Evolutionary conservation across 2,797 vertebrate genomes (phyloP).

Genomic region (Pteropus rufus): DNA sequence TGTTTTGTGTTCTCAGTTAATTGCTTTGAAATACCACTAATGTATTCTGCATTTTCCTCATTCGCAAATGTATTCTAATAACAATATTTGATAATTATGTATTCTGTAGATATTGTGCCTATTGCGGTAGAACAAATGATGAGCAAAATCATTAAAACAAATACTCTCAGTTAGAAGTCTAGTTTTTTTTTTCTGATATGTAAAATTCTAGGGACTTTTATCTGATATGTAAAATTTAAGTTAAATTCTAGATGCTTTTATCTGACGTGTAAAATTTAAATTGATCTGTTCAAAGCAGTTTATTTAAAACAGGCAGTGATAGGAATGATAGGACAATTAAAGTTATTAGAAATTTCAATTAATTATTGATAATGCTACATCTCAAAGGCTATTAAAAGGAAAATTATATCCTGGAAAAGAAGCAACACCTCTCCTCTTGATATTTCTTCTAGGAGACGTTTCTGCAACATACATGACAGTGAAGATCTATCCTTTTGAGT

Average conservation of each 20-base stretch:
- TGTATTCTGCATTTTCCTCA: constrained; percentile 25
- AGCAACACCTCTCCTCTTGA: background rate
- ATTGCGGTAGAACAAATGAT: background rate
- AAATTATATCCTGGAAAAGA: background rate
- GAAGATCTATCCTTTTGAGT: background rate
- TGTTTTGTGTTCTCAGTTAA: constrained; percentile 50
- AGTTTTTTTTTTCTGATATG: background rate
- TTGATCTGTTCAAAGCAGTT: background rate
- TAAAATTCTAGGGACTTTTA: background rate
- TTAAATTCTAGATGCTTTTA: background rate
- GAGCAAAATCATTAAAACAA: background rate
- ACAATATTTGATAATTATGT: background rate
- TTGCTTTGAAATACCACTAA: constrained; percentile 60
- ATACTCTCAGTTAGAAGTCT: background rate
- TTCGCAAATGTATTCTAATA: constrained; percentile 18
- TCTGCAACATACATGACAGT: background rate
- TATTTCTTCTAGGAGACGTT: background rate
- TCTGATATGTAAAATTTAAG: background rate
- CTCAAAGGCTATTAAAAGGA: background rate
- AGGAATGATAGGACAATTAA: background rate
- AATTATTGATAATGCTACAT: background rate
- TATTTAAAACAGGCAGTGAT: background rate
- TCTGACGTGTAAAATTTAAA: background rate
- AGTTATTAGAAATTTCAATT: background rate
- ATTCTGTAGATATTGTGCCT: background rate